Base-by-base conservation (phyloP, 2,113 vertebrate genomes). In the Maccullochella peelii region DNA sequence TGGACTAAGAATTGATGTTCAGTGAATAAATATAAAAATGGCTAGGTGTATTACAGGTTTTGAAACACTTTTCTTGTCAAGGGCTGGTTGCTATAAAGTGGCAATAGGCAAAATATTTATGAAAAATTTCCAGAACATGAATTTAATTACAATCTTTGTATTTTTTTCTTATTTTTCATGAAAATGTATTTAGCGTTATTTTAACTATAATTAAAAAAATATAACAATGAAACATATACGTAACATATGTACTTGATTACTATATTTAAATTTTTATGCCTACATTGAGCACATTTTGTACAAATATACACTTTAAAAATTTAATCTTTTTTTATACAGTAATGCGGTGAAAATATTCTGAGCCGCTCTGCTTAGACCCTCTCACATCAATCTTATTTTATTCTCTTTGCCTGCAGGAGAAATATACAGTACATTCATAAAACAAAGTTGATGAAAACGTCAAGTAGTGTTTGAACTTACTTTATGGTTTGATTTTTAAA, bases 111-210 rank as follows among this genome's bases (percentile, higher is more conserved):
- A 50, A n/a, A n/a, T 68, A 58, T 70, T 76, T 57, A 70, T 36
- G 69, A 73, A 69, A 1, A 12, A 23, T 33, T 69, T 73, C 44
- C 15, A 71, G 55, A 79, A 73, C 27, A 40, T n/a, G 21, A 80
- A 72, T n/a, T n/a, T n/a, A n/a, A n/a, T 50, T 49, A 50, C 18
- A 59, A n/a, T 27, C 9, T 52, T 50, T 82, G 42, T 65, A 33
- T 67, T 58, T 77, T 2, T 16, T 33, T 44, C 5, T 42, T 82
- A 69, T 68, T 54, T 49, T 61, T 81, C n/a, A 83, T 73, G 18
- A 67, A 85, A 74, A 83, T 87, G 23, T 80, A 82, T 88, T 86
- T 68, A 72, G 49, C 68, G 77, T 68, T 72, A 88, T 86, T 85
- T 86, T 21, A 62, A 73, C 18, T 70, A 23, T 16, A 38, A 65